These are phyloP conservation scores for Drepana falcataria DNA, from an alignment of 2,888 invertebrate genomes.

Conservation along the genomic window DNA sequence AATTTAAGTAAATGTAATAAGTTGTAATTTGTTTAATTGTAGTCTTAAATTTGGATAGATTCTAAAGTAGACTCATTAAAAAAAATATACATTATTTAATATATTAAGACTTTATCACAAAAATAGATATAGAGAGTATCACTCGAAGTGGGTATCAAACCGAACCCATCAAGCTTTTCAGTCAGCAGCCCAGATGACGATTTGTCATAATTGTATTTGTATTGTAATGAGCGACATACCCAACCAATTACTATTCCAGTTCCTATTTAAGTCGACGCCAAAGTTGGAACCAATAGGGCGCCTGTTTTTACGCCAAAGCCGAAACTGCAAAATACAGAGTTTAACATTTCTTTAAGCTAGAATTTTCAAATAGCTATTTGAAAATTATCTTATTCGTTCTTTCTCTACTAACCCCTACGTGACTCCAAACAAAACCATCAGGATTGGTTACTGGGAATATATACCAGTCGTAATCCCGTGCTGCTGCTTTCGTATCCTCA, in stretches of 20 bases:
- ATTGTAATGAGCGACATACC: conserved; percentile 36
- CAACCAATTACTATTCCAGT: conserved; percentile 85
- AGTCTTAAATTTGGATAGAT: too few species aligned
- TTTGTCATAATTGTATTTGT: too few species aligned
- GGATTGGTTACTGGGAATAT: conserved; percentile 87
- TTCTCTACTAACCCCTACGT: conserved; percentile 64
- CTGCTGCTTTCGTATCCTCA: conserved; percentile 58
- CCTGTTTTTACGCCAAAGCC: conserved; percentile 85
- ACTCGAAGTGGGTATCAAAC: too few species aligned
- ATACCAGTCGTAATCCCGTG: conserved; percentile 83
- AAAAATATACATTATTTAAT: too few species aligned
- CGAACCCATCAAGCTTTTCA: too few species aligned
- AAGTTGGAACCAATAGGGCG: conserved; percentile 66
- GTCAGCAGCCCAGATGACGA: too few species aligned
- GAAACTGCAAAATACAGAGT: conserved; percentile 56
- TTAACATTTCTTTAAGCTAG: conserved; percentile 3
- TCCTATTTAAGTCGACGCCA: conserved; percentile 88
- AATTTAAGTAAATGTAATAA: too few species aligned
- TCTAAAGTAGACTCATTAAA: too few species aligned
- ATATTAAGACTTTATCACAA: too few species aligned
- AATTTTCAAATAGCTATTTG: background rate
- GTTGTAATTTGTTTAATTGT: too few species aligned
- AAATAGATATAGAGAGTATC: too few species aligned
- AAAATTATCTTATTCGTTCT: too few species aligned
- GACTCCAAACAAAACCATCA: conserved; percentile 86